Percentiles rank a stretch among this genome's conserved stretches.
phyloP scores from a whole-genome alignment of 2,797 vertebrate genomes.

The Lutra lutra region DNA sequence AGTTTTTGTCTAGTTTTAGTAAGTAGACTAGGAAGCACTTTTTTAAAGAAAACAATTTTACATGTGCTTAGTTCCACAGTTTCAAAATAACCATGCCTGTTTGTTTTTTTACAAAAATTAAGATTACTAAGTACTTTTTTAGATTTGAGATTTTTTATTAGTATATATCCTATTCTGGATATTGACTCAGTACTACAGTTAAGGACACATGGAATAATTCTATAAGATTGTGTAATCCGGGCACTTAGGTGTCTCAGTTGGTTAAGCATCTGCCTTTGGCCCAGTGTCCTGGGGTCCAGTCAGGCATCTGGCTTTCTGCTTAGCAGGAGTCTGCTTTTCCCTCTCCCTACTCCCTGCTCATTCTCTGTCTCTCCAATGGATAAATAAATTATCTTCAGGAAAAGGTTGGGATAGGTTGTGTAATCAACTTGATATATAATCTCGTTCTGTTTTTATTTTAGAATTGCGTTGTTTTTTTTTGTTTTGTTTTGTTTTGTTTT shows the following conservation, averaged over 20 bases:
- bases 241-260: neutral
- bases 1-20: neutral
- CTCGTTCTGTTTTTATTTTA: neutral
- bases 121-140: neutral
- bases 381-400: neutral
- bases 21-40: neutral
- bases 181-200: neutral
- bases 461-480: neutral
- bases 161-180: neutral
- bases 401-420: neutral
- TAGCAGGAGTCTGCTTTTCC: neutral
- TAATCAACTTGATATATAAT: neutral
- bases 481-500: too few relatives aligned
- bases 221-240: neutral
- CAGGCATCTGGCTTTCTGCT: neutral
- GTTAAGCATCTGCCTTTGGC: too few relatives aligned
- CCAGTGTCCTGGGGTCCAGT: neutral
- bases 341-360: too few relatives aligned
- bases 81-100: neutral
- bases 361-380: neutral
- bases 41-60: neutral
- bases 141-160: neutral
- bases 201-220: neutral
- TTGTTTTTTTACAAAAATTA: neutral
- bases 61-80: neutral